phyloP scores from a whole-genome alignment of 2,797 vertebrate genomes.

The Psittacula echo region DNA sequence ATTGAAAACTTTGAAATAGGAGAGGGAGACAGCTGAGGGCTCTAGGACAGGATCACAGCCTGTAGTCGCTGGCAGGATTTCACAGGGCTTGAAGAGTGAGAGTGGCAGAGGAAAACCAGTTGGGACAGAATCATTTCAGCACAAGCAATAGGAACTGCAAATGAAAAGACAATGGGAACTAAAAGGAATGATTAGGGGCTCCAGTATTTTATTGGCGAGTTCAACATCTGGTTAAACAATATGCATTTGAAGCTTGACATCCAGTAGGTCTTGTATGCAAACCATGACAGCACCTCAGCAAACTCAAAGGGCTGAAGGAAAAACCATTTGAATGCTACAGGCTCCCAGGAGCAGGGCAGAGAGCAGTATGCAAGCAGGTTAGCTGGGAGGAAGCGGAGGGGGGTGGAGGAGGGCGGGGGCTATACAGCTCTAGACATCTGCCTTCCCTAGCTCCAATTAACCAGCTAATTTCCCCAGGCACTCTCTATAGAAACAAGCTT shows the following conservation, averaged over 20 bases:
- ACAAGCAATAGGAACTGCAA: neutral
- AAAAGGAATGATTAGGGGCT: neutral
- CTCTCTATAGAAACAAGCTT: neutral
- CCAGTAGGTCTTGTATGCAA: neutral
- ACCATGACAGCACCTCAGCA: neutral
- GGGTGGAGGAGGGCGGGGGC: neutral
- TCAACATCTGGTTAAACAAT: neutral
- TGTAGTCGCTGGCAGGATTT: neutral
- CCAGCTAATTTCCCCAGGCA: neutral
- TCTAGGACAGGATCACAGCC: neutral
- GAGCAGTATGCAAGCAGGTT: neutral
- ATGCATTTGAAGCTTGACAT: neutral
- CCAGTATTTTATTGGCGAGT: slow-evolving; percentile 25
- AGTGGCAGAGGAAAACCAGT: fast-evolving
- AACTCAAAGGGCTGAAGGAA: neutral
- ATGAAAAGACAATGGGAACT: neutral
- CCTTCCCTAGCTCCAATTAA: neutral
- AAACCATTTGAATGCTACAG: neutral
- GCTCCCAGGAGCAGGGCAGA: neutral
- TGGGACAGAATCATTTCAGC: neutral
- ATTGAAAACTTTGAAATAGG: neutral
- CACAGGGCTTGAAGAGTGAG: neutral
- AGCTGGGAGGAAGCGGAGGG: neutral
- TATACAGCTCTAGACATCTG: neutral
- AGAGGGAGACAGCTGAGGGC: neutral